Evolutionary conservation across 1,140 invertebrate genomes (phyloP), one percentile per base, ranked within the genome.

Genomic region (Trichonephila clavipes): DNA sequence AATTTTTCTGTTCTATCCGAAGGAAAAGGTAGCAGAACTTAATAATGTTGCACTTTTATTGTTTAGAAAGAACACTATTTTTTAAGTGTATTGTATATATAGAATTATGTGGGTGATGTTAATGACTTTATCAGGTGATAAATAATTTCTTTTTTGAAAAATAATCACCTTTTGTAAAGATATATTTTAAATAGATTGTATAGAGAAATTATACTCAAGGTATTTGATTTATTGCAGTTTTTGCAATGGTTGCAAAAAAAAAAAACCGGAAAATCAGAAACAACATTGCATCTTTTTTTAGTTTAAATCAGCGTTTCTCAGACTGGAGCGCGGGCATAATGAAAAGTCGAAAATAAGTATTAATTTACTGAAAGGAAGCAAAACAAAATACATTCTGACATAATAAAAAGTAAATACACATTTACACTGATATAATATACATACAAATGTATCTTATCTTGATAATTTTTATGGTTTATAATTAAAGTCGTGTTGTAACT

Each of bases 171-270:
- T 6, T 18, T 34, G 34, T 34, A 77, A 77, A 77, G 28, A 64
- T 66, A 51, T 88, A 64, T 64, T 88, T 66, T 64, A 59, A 88
- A 28, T 40, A 88, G 58, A 34, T 14, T 88, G 28, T 88, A 40
- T 34, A 62, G n/a, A 62, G 34, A 59, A 64, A 44, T 66, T 88
- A 51, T 51, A 66, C 10, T 64, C 86, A 88, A 64, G 86, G n/a
- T 88, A 18, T 51, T 58, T 62, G 21, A 64, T 88, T 77, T 40
- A 34, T 34, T 34, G 72, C 69, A 40, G 28, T 77, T 40, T 18
- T 58, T n/a, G 44, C n/a, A 69, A 69, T 24, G n/a, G 44, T 58
- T 44, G 8, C 7, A 12, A 10, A 51, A 12, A 51, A 51, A 12
- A 51, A 51, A 51, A 51, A 51, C 2, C 51, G 18, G 44, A 58